phyloP scores from a whole-genome alignment of 2,888 invertebrate genomes.

The Lysandra bellargus region DNA sequence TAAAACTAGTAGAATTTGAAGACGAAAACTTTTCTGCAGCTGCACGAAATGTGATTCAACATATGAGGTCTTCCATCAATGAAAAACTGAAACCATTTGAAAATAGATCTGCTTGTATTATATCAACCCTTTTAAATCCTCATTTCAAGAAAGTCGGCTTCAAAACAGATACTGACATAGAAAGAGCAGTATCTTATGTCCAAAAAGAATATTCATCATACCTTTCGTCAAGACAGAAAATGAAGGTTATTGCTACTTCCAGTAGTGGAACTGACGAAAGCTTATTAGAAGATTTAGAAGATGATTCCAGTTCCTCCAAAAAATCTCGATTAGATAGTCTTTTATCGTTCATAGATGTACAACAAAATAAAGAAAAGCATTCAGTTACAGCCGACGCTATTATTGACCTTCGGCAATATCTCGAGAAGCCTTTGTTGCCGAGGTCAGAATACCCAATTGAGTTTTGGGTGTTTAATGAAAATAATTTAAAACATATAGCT shows the following conservation, averaged over 20 bases:
- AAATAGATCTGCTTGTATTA: slow-evolving; percentile 37
- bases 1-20: slow-evolving; percentile 32
- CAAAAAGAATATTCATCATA: slow-evolving; percentile 2
- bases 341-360: not conserved
- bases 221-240: too few relatives aligned
- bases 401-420: not conserved
- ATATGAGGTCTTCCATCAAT: slow-evolving; percentile 26
- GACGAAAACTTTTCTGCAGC: slow-evolving; percentile 22
- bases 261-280: too few relatives aligned
- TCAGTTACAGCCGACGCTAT: not conserved
- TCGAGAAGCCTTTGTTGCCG: not conserved
- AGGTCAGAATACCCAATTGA: not conserved
- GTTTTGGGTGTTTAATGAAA: not conserved
- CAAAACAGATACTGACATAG: slow-evolving; percentile 36
- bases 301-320: not conserved
- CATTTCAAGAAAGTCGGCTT: slow-evolving; percentile 39
- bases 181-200: slow-evolving; percentile 33
- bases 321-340: not conserved
- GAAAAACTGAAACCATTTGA: slow-evolving; percentile 37
- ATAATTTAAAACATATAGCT: not conserved
- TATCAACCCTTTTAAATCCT: slow-evolving; percentile 38
- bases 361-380: not conserved
- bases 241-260: too few relatives aligned
- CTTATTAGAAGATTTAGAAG: not conserved
- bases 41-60: slow-evolving; percentile 30